Conservation (phyloP, 2,888 invertebrate genomes). For the Ornithoptera alexandrae region DNA sequence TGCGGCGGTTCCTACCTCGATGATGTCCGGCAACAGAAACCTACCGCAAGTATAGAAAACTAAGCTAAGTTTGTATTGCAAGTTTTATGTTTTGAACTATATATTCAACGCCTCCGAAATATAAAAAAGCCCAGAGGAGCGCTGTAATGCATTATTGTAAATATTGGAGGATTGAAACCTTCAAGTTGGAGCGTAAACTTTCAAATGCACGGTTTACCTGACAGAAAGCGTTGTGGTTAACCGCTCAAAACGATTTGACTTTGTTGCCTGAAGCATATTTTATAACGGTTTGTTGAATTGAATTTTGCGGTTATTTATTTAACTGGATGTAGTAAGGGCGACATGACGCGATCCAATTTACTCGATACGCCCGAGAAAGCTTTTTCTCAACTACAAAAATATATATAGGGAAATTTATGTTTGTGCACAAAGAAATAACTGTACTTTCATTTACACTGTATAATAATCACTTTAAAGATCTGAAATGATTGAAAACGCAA, state of each 20-base stretch:
- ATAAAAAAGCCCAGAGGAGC: conserved; percentile 42
- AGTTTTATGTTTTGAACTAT: not conserved
- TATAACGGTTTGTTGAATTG: conserved; percentile 78
- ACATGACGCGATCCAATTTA: conserved; percentile 39
- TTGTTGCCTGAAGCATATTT: conserved; percentile 74
- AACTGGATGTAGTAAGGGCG: conserved; percentile 55
- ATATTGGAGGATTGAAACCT: conserved; percentile 58
- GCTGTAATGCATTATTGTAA: conserved; percentile 50
- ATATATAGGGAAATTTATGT: not conserved
- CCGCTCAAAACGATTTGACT: conserved; percentile 77
- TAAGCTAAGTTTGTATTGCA: not conserved
- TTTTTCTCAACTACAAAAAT: conserved; percentile 20
- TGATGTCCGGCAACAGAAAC: too few relatives aligned
- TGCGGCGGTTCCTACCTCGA: too few relatives aligned
- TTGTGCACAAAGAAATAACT: not conserved
- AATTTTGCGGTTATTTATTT: conserved; percentile 80
- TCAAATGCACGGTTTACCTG: conserved; percentile 71
- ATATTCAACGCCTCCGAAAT: not conserved
- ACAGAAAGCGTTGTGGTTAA: conserved; percentile 73
- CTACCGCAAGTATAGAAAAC: not conserved
- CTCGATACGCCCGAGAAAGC: conserved; percentile 21
- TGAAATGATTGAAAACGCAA: too few relatives aligned
- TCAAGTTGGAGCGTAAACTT: conserved; percentile 64
- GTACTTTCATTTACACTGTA: not conserved
- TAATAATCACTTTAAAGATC: too few relatives aligned